phyloP scores from a whole-genome alignment of 2,888 invertebrate species.

The Drosophila siamana region DNA sequence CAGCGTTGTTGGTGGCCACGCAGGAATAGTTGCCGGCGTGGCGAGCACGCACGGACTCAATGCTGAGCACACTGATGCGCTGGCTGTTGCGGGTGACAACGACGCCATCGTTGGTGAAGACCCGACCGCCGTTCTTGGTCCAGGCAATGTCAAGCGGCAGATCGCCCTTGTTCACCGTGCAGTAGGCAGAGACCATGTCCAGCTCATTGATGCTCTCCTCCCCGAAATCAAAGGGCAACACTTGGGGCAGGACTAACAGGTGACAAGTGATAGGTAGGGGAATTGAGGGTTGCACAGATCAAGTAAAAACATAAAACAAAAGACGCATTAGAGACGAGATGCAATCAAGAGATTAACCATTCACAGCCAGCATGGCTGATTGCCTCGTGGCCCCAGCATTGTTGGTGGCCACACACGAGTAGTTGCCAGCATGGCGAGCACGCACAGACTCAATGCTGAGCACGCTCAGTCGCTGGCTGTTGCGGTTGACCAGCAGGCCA shows the following conservation, averaged over 20 bases:
- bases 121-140: slow-evolving; percentile 87
- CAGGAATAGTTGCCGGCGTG: slow-evolving; percentile 89
- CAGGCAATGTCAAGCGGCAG: slow-evolving; percentile 91
- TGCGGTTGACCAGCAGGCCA: slow-evolving; percentile 87
- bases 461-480: slow-evolving; percentile 88
- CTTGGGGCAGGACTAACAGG: slow-evolving; percentile 83
- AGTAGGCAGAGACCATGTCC: slow-evolving; percentile 89
- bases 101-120: slow-evolving; percentile 86
- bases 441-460: slow-evolving; percentile 88
- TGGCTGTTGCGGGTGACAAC: slow-evolving; percentile 87
- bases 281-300: slow-evolving; percentile 9
- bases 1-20: slow-evolving; percentile 88
- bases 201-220: slow-evolving; percentile 89
- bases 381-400: slow-evolving; percentile 87
- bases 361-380: slow-evolving; percentile 87
- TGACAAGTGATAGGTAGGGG: not conserved
- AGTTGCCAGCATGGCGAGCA: slow-evolving; percentile 88
- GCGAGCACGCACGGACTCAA: slow-evolving; percentile 87
- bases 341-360: slow-evolving; percentile 86
- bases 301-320: slow-evolving; percentile 44
- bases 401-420: slow-evolving; percentile 88
- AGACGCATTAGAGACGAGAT: too few relatives aligned
- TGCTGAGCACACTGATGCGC: slow-evolving; percentile 88
- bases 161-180: slow-evolving; percentile 92
- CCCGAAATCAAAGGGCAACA: slow-evolving; percentile 90